Percentiles rank a stretch among this genome's conserved stretches.
These are phyloP conservation scores for Pontoporia blainvillei DNA, from an alignment of 2,113 vertebrate genomes.

Conservation along the genomic window DNA sequence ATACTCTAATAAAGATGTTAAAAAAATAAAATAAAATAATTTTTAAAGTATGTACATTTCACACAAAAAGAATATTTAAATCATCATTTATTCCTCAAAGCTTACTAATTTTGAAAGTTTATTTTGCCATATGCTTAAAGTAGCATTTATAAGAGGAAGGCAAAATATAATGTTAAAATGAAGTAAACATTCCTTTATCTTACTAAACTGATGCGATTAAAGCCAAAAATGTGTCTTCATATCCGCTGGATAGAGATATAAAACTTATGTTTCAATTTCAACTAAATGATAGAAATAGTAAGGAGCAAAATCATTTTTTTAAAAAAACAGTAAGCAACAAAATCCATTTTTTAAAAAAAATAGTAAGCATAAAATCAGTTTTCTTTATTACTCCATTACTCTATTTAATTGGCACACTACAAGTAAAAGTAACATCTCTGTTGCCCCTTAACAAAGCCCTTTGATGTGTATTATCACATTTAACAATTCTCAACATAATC, in stretches of 20 bases:
- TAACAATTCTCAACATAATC: slow-evolving; percentile 7
- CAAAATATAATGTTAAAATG: slow-evolving; percentile 30
- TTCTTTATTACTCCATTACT: neutral
- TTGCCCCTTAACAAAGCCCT: neutral
- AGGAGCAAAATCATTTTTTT: neutral
- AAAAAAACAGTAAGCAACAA: neutral
- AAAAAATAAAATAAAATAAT: no score
- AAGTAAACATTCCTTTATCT: slow-evolving; percentile 36
- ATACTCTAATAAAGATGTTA: no score
- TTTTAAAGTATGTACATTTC: neutral
- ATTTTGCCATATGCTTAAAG: slow-evolving; percentile 40
- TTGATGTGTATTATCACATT: neutral
- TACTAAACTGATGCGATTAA: neutral
- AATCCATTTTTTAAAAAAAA: neutral
- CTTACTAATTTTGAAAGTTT: slow-evolving; percentile 26
- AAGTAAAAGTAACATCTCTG: neutral
- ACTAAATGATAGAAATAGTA: slow-evolving; percentile 3
- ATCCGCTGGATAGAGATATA: neutral
- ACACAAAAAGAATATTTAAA: neutral
- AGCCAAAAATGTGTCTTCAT: slow-evolving; percentile 44
- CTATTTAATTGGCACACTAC: neutral
- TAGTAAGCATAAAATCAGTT: neutral
- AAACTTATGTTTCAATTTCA: slow-evolving; percentile 41
- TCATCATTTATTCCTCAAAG: slow-evolving; percentile 1
- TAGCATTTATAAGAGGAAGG: neutral